Evolutionary conservation across 2,888 invertebrate species (phyloP), one percentile per base, ranked within the genome.

Genomic region (Pheosia gnoma): DNA sequence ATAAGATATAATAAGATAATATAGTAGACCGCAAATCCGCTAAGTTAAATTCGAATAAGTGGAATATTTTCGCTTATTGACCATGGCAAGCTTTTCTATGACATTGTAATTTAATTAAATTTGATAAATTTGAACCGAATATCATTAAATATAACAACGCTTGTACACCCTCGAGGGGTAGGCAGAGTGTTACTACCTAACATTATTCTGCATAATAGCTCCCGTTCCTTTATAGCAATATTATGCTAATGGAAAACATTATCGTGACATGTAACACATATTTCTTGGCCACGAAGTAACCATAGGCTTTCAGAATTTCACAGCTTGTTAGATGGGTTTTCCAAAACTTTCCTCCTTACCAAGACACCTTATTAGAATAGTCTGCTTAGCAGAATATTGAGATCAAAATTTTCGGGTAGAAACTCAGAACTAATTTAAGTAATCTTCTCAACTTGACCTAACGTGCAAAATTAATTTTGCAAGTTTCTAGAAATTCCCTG

Each of bases 201-300:
- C 11, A 47, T 11, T 5, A n/a, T 5, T 4, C 47, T 9, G 11
- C n/a, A n/a, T 47, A 47, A 41, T 8, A 7, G 6, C 11, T 47
- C 25, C 25, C 7, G n/a, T 8, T 8, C 51, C 25, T 7, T 51
- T 25, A 51, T 25, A 5, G 51, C 25, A 51, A 51, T 51, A 51
- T 25, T 51, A 51, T 51, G 51, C 51, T 51, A 51, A 51, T 51
- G 9, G 13, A 51, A 51, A 4, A 51, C 51, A 51, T 51, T 51
- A 51, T 51, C 51, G 10, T 25, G 25, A 6, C 51, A 51, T 25
- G 51, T 51, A 25, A 51, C 25, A 51, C 25, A 51, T 51, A 51
- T 25, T 51, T 25, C 51, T 25, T 25, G 25, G 8, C 25, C 13
- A 25, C 9, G 10, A 9, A 9, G 51, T 25, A 5, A 51, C 51